Evolutionary conservation across 2,888 invertebrate genomes (phyloP).

Genomic region (Rotaria macrura): DNA sequence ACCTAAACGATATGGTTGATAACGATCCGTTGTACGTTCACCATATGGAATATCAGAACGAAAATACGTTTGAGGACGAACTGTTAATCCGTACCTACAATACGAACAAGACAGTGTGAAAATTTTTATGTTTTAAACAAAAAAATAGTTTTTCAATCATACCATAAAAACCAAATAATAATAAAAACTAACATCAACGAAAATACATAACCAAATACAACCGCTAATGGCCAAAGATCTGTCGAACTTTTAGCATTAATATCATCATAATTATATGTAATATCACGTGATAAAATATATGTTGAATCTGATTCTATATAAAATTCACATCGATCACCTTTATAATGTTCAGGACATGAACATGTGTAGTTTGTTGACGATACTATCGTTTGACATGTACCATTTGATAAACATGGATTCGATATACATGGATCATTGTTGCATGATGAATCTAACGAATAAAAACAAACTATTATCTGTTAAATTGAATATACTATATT

Average conservation of each 20-base stretch:
- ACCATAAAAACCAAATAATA: constrained; percentile 33
- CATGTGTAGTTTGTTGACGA: not conserved
- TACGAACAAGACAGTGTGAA: not conserved
- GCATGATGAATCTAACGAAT: not conserved
- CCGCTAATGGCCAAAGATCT: constrained; percentile 29
- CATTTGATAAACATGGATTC: not conserved
- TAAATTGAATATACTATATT: no score
- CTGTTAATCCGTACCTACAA: constrained; percentile 1
- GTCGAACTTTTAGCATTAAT: not conserved
- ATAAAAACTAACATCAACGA: constrained; percentile 32
- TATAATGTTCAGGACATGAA: not conserved
- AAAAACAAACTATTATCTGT: not conserved
- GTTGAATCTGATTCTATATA: not conserved
- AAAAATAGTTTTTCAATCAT: not conserved
- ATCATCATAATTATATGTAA: not conserved
- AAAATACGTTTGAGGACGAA: not conserved
- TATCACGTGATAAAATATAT: not conserved
- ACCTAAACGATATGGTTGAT: not conserved
- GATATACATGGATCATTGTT: not conserved
- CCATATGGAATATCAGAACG: not conserved
- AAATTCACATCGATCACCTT: constrained; percentile 1
- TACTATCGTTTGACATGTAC: not conserved
- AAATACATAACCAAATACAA: constrained; percentile 34
- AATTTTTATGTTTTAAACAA: no score
- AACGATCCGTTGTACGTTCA: not conserved